These are phyloP conservation scores for Ceratina japonica DNA, from an alignment of 1,140 invertebrate species.

Conservation along the genomic window DNA sequence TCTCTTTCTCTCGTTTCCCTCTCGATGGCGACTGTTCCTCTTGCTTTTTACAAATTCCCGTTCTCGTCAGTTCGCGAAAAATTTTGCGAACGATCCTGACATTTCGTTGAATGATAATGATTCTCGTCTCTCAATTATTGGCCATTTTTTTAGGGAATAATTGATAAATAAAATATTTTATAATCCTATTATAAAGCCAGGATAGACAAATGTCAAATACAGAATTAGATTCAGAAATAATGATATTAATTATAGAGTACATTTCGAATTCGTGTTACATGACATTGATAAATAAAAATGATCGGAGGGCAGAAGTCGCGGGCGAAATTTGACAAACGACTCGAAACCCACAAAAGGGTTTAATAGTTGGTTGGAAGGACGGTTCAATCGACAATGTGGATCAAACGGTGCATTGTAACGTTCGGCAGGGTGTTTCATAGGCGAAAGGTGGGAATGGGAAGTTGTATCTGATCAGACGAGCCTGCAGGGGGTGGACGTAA, in stretches of 20 bases:
- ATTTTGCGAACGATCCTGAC: background rate
- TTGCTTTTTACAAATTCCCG: background rate
- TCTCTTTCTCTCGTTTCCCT: background rate
- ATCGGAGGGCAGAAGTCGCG: background rate
- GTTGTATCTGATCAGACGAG: constrained; percentile 66
- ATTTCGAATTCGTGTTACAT: too few species aligned
- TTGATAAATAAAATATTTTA: too few species aligned
- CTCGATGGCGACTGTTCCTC: constrained; percentile 10
- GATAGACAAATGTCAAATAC: too few species aligned
- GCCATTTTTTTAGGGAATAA: too few species aligned
- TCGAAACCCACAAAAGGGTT: background rate
- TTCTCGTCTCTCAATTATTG: too few species aligned
- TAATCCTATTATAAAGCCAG: too few species aligned
- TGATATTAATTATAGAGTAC: too few species aligned
- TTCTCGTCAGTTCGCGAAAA: background rate
- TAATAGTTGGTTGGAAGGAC: background rate
- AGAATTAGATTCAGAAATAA: too few species aligned
- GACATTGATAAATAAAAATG: too few species aligned
- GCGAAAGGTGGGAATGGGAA: constrained; percentile 8
- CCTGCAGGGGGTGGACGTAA: constrained; percentile 65
- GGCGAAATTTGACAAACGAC: background rate
- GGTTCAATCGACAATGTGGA: constrained; percentile 9
- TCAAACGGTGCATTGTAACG: constrained; percentile 23
- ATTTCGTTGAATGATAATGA: too few species aligned
- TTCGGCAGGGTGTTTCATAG: background rate